Conservation (phyloP, 37 sponge, comb jelly and placozoan species). For the Halisarca cf. caerulea region DNA sequence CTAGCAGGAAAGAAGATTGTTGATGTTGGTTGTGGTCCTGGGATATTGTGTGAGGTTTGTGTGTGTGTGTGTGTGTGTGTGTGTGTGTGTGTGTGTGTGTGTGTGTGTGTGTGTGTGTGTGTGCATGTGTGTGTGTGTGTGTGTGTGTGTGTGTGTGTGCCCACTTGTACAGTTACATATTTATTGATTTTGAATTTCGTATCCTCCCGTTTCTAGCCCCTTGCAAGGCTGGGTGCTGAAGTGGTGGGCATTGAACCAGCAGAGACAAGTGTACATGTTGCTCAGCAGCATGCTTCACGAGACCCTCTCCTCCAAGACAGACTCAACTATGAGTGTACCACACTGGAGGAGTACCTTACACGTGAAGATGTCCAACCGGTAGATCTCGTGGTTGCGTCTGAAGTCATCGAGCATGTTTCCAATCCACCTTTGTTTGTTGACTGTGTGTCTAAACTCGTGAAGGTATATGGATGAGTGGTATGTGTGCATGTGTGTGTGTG, state of each 20-base stretch:
- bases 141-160: neutral
- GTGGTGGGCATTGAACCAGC: slow-evolving; percentile 65
- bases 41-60: slow-evolving; percentile 60
- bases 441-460: slow-evolving; percentile 16
- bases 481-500: no score
- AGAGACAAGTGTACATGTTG: slow-evolving; percentile 25
- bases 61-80: neutral
- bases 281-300: slow-evolving; percentile 18
- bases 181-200: neutral
- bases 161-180: neutral
- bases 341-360: slow-evolving; percentile 30
- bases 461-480: no score
- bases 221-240: slow-evolving; percentile 58
- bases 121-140: neutral
- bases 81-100: neutral
- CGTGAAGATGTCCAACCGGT: neutral
- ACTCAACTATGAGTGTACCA: slow-evolving; percentile 44
- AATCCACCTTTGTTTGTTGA: slow-evolving; percentile 36
- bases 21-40: slow-evolving; percentile 76
- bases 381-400: slow-evolving; percentile 69
- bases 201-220: slow-evolving; percentile 33
- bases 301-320: slow-evolving; percentile 24
- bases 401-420: slow-evolving; percentile 67
- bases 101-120: neutral
- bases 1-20: slow-evolving; percentile 43